Percentiles rank a stretch among this genome's conserved stretches.
Evolutionary conservation across 2,888 invertebrate species (phyloP).

Genomic region (Lysandra bellargus): DNA sequence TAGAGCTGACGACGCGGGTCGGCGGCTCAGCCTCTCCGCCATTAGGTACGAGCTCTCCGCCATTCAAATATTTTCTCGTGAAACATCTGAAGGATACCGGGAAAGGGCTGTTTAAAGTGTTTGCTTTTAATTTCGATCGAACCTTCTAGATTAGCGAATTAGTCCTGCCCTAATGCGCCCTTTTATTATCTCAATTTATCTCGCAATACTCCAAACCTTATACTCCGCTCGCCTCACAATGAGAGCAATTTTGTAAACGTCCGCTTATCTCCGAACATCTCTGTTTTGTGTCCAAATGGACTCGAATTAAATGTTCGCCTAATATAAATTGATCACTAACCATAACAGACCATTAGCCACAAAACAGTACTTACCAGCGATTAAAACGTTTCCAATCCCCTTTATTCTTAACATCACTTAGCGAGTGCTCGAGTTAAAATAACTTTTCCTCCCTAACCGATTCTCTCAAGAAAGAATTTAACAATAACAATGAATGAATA

Average conservation of each 20-base stretch:
- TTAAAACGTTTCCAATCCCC: background rate
- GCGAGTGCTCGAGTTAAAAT: background rate
- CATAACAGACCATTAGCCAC: background rate
- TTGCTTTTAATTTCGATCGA: conserved; percentile 25
- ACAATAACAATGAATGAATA: background rate
- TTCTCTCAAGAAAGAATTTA: background rate
- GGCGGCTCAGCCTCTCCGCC: background rate
- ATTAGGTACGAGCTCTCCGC: background rate
- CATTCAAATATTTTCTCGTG: conserved; percentile 15
- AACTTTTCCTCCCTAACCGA: background rate
- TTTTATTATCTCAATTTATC: conserved; percentile 9
- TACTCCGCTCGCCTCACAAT: background rate
- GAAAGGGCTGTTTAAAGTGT: conserved; percentile 11
- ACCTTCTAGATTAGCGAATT: conserved; percentile 6
- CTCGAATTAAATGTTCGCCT: background rate
- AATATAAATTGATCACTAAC: background rate
- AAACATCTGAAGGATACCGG: conserved; percentile 20
- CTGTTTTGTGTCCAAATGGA: background rate
- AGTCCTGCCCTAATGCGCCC: conserved; percentile 8
- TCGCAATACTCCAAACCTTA: background rate
- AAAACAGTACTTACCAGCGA: background rate
- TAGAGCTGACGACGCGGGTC: background rate
- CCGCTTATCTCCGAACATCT: background rate
- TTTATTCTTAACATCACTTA: background rate
- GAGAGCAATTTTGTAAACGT: background rate